Conservation (phyloP, 2,888 invertebrate species). For the Hemicrepidius hirtus region DNA sequence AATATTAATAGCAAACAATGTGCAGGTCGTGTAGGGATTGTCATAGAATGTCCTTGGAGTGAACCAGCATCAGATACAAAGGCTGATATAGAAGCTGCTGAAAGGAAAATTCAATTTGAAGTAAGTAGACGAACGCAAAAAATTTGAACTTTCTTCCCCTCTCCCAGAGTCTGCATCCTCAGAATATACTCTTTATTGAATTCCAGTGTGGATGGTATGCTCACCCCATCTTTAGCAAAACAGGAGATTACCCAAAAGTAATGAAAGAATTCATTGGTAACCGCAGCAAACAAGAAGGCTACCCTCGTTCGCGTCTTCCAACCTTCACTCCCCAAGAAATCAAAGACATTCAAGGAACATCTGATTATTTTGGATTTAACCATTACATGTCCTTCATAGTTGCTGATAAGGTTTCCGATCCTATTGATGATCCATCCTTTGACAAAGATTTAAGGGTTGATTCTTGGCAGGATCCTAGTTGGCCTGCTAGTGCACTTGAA, state of each 20-base stretch:
- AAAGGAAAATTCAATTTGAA: slow-evolving; percentile 65
- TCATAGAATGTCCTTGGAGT: slow-evolving; percentile 71
- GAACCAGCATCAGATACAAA: slow-evolving; percentile 71
- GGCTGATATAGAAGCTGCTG: slow-evolving; percentile 72
- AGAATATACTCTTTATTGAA: background rate
- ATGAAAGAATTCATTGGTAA: slow-evolving; percentile 74
- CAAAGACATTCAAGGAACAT: slow-evolving; percentile 69
- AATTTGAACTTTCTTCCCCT: too few relatives aligned
- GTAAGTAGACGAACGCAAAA: slow-evolving; percentile 44
- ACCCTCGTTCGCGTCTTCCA: slow-evolving; percentile 75
- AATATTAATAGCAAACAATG: too few relatives aligned
- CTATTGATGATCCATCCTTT: slow-evolving; percentile 62
- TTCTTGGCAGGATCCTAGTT: slow-evolving; percentile 7
- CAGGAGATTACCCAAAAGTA: slow-evolving; percentile 76
- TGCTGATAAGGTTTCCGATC: slow-evolving; percentile 4
- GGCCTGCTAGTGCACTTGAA: background rate
- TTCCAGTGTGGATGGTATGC: slow-evolving; percentile 73
- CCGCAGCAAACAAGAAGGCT: slow-evolving; percentile 75
- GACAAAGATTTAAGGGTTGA: slow-evolving; percentile 71
- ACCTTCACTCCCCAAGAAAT: slow-evolving; percentile 74
- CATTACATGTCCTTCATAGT: slow-evolving; percentile 69
- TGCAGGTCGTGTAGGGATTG: slow-evolving; percentile 70
- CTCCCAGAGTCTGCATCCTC: too few relatives aligned
- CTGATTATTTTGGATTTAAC: slow-evolving; percentile 74
- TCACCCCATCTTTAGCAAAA: slow-evolving; percentile 74